These are phyloP conservation scores for Oxyura jamaicensis DNA, from an alignment of 2,113 vertebrate species.

Conservation along the genomic window DNA sequence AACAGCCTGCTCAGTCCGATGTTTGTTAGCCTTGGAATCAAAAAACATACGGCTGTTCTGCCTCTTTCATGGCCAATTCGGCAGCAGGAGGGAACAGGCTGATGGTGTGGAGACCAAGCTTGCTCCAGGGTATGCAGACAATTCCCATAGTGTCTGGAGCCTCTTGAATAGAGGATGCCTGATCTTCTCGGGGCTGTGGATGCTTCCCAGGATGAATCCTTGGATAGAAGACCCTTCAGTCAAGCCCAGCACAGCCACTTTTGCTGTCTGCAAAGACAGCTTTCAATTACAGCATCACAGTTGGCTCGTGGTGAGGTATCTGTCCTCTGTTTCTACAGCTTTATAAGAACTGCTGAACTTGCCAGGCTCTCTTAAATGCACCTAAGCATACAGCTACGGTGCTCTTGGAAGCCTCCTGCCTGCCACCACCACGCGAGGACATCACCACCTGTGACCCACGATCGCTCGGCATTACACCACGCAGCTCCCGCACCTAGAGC, in stretches of 20 bases:
- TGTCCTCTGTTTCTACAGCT: neutral
- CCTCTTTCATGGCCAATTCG: neutral
- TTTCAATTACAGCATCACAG: neutral
- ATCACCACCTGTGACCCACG: neutral
- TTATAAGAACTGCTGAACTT: accelerated
- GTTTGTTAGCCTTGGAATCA: neutral
- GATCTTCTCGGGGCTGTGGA: neutral
- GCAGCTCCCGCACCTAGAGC: neutral
- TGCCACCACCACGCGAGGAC: neutral
- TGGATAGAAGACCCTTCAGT: neutral
- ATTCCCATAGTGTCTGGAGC: neutral
- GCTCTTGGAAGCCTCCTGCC: neutral
- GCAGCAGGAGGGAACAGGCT: neutral
- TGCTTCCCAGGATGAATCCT: neutral
- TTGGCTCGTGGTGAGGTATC: neutral
- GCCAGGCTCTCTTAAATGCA: neutral
- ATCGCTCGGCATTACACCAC: accelerated
- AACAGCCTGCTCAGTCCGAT: accelerated
- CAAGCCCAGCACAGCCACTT: neutral
- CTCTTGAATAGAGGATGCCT: neutral
- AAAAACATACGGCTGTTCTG: neutral
- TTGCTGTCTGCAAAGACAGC: neutral
- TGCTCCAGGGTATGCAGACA: neutral
- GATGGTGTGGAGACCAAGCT: neutral
- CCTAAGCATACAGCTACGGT: neutral